Evolutionary conservation across 2,888 invertebrate species (phyloP).

Genomic region (Drosophila nigricruria): DNA sequence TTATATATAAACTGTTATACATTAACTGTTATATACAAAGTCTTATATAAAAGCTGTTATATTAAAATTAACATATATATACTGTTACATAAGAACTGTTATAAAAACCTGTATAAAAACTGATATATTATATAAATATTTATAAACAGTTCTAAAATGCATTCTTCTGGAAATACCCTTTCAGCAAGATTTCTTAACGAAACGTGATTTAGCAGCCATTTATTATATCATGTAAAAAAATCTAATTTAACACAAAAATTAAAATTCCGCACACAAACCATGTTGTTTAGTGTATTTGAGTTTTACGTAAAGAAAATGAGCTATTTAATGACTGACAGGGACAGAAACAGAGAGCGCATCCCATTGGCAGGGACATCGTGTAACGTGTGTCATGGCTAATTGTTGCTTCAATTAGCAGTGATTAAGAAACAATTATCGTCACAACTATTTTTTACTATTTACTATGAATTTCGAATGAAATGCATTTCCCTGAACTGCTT

Average conservation of each 20-base stretch:
- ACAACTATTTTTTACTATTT: conserved; percentile 11
- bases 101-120: no score
- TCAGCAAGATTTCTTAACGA: not conserved
- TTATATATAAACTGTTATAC: no score
- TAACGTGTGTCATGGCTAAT: conserved; percentile 28
- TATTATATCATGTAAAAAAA: not conserved
- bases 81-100: no score
- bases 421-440: conserved; percentile 56
- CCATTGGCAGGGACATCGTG: not conserved
- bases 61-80: no score
- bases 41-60: no score
- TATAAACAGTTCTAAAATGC: not conserved
- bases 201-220: not conserved
- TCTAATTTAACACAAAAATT: not conserved
- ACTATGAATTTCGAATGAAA: not conserved
- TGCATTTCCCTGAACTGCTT: conserved; percentile 15
- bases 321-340: not conserved
- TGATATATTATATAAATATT: not conserved
- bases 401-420: conserved; percentile 58
- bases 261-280: not conserved
- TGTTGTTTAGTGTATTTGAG: not conserved
- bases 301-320: not conserved
- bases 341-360: no score
- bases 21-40: no score
- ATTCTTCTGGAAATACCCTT: not conserved